These are phyloP conservation scores for Drosophila diplacantha DNA, from an alignment of 2,888 invertebrate genomes.

Conservation along the genomic window DNA sequence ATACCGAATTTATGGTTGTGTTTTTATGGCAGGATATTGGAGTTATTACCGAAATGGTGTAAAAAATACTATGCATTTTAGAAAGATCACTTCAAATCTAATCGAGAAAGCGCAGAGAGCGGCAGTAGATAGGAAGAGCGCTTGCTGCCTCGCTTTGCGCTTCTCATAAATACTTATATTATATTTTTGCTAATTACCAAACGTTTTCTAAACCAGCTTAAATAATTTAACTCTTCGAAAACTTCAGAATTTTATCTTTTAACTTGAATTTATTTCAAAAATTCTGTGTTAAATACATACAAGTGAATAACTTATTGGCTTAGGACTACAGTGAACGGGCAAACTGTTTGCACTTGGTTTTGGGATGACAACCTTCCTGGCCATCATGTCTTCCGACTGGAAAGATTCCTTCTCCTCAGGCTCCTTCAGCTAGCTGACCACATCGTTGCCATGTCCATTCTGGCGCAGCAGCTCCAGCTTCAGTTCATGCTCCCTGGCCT, in stretches of 20 bases:
- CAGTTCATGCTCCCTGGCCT: slow-evolving; percentile 93
- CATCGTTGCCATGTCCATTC: slow-evolving; percentile 83
- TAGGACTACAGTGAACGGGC: slow-evolving; percentile 46
- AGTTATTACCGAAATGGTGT: neutral
- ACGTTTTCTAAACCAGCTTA: neutral
- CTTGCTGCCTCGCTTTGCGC: neutral
- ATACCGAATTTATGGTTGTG: neutral
- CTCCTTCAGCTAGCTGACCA: slow-evolving; percentile 82
- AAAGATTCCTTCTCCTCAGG: neutral
- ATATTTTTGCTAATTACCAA: no score
- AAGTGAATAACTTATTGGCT: slow-evolving; percentile 61
- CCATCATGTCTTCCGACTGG: neutral
- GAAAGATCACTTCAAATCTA: neutral
- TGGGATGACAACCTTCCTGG: slow-evolving; percentile 13
- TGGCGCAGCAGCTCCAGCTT: slow-evolving; percentile 89
- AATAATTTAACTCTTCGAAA: neutral
- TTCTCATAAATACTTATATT: neutral
- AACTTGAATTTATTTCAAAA: slow-evolving; percentile 46
- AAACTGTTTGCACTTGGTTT: slow-evolving; percentile 41
- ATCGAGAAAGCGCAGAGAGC: no score
- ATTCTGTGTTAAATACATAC: slow-evolving; percentile 54
- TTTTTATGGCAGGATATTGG: neutral
- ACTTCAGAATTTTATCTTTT: neutral
- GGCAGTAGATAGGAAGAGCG: neutral
- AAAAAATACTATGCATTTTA: neutral